Evolutionary conservation across 2,113 vertebrate genomes (phyloP).

Genomic region (Rhizomys pruinosus): DNA sequence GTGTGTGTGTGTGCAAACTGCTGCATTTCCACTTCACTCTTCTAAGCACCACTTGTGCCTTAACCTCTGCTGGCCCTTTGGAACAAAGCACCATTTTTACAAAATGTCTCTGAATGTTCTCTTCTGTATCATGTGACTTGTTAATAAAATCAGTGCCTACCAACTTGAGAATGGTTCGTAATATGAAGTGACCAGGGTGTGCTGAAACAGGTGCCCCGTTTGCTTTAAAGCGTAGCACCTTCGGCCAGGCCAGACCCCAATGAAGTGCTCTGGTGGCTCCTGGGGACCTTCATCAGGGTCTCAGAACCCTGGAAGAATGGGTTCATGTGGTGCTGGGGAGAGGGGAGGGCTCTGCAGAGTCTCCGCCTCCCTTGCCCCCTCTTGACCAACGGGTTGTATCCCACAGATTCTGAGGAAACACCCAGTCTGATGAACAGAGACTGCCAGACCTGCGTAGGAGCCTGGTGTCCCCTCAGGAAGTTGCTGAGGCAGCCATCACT

Average conservation of each 20-base stretch:
- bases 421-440: not conserved
- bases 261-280: too few relatives aligned
- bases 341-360: too few relatives aligned
- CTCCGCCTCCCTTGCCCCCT: not conserved
- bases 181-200: not conserved
- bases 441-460: too few relatives aligned
- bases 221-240: not conserved
- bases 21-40: not conserved
- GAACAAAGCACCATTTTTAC: conserved; percentile 52
- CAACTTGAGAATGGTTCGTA: not conserved
- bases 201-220: rapidly evolving
- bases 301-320: not conserved
- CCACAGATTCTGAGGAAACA: not conserved
- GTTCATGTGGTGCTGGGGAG: not conserved
- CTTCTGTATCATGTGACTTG: conserved; percentile 48
- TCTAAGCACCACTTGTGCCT: conserved; percentile 34
- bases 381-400: not conserved
- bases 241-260: not conserved
- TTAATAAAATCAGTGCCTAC: conserved; percentile 64
- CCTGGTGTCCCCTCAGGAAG: not conserved
- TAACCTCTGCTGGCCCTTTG: conserved; percentile 7
- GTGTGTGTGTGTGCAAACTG: not conserved
- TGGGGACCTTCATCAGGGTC: not conserved
- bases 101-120: conserved; percentile 50
- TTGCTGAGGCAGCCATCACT: not conserved